Conservation (phyloP, 2,888 invertebrate genomes). For the Cephus sareptanus region DNA sequence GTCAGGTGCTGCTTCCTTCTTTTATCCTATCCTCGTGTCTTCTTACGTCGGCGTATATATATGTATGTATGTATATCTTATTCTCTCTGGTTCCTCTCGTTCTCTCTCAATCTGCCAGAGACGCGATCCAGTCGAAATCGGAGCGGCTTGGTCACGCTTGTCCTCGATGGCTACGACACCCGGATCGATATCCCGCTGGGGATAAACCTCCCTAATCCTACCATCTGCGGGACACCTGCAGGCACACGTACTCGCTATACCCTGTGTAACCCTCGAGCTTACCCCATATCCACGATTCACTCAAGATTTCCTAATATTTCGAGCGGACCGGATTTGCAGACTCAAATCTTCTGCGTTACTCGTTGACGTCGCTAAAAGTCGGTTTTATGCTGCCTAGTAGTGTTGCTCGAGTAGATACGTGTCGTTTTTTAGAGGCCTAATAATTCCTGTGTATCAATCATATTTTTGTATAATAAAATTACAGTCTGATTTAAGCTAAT, state of each 20-base stretch:
- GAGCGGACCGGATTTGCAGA: background rate
- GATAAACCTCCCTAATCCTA: slow-evolving; percentile 64
- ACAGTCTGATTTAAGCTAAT: too few species aligned
- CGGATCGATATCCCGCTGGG: slow-evolving; percentile 65
- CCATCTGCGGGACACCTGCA: slow-evolving; percentile 66
- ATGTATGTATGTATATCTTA: too few species aligned
- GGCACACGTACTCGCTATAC: slow-evolving; percentile 46
- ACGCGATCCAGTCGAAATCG: slow-evolving; percentile 23
- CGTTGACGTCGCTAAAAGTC: too few species aligned
- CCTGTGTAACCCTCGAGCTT: slow-evolving; percentile 7
- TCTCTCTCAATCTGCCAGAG: slow-evolving; percentile 12
- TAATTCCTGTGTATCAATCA: too few species aligned
- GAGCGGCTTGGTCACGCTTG: slow-evolving; percentile 35
- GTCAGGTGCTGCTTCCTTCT: too few species aligned
- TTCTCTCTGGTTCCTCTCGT: slow-evolving; percentile 4
- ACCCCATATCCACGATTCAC: slow-evolving; percentile 9
- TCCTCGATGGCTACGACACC: slow-evolving; percentile 51
- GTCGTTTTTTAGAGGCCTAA: too few species aligned
- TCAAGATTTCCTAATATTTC: slow-evolving; percentile 11
- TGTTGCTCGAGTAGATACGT: too few species aligned
- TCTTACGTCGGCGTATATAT: too few species aligned
- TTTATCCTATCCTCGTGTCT: too few species aligned
- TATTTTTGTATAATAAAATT: too few species aligned
- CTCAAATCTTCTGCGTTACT: too few species aligned
- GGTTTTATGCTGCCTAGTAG: too few species aligned